A percentile compares a stretch with the other conserved stretches of the same genome.
Conservation (phyloP, 2,113 vertebrate genomes). For the Aleadryas rufinucha region DNA sequence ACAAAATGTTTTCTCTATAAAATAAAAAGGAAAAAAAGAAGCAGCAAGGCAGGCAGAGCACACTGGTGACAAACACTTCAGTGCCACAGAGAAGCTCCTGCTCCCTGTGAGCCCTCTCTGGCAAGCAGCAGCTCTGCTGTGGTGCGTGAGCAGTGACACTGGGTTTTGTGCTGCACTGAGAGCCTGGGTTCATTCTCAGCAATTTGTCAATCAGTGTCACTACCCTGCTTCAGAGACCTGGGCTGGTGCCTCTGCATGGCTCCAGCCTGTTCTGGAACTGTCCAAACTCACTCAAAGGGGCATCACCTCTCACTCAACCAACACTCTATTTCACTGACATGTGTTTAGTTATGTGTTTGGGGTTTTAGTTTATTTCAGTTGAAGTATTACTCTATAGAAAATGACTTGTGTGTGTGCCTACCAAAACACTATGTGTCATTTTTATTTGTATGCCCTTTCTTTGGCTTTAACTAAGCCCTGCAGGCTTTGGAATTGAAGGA, state of each 20-base stretch:
- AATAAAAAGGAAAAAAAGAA: not conserved
- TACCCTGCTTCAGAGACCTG: not conserved
- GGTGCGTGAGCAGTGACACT: not conserved
- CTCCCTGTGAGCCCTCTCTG: not conserved
- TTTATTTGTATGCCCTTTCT: conserved; percentile 63
- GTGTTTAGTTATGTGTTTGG: not conserved
- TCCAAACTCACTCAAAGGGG: not conserved
- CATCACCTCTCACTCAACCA: not conserved
- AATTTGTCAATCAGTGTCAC: not conserved
- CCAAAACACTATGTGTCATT: conserved; percentile 35
- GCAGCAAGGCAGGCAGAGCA: not conserved
- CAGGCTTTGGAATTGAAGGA: conserved; percentile 57
- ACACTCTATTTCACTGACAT: not conserved
- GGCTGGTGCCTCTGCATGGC: not conserved
- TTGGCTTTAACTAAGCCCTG: conserved; percentile 59
- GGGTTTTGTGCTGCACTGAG: not conserved
- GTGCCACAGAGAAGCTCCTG: fast-evolving
- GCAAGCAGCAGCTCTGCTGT: not conserved
- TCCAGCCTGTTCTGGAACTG: not conserved
- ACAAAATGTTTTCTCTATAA: not conserved
- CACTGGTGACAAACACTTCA: not conserved
- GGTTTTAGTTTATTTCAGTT: conserved; percentile 28
- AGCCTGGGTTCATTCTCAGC: not conserved
- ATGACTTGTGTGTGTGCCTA: conserved; percentile 7
- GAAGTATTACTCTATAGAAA: conserved; percentile 47